Conservation (phyloP, 2,888 invertebrate genomes). For the Rhyacophila evoluta region DNA sequence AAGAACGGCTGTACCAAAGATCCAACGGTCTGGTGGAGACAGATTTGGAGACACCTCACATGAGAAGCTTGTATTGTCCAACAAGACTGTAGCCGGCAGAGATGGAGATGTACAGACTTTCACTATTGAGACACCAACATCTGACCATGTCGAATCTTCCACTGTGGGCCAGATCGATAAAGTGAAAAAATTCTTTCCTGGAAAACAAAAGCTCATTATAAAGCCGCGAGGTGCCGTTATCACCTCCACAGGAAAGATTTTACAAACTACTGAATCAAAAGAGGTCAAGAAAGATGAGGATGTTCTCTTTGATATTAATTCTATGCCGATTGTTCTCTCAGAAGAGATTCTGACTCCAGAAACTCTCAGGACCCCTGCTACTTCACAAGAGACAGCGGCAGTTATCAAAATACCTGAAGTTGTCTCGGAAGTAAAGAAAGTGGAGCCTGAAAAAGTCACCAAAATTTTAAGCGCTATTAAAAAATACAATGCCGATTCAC, state of each 20-base stretch:
- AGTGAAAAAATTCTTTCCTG: conserved; percentile 60
- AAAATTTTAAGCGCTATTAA: conserved; percentile 27
- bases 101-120: conserved; percentile 66
- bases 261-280: conserved; percentile 56
- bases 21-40: conserved; percentile 58
- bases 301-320: conserved; percentile 77
- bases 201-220: conserved; percentile 45
- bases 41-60: conserved; percentile 61
- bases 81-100: conserved; percentile 58
- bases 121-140: conserved; percentile 64
- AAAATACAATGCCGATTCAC: conserved; percentile 35
- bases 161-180: conserved; percentile 56
- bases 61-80: conserved; percentile 66
- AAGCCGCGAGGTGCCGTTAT: conserved; percentile 60
- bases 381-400: neutral
- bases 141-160: conserved; percentile 60
- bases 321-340: conserved; percentile 81
- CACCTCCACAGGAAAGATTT: conserved; percentile 60
- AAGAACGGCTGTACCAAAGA: conserved; percentile 61
- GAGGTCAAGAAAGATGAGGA: conserved; percentile 60
- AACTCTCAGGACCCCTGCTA: conserved; percentile 61
- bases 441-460: neutral
- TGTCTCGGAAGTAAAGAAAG: neutral
- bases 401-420: neutral
- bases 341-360: conserved; percentile 78